Evolutionary conservation across 2,113 vertebrate species (phyloP).

Genomic region (Catagonus wagneri): DNA sequence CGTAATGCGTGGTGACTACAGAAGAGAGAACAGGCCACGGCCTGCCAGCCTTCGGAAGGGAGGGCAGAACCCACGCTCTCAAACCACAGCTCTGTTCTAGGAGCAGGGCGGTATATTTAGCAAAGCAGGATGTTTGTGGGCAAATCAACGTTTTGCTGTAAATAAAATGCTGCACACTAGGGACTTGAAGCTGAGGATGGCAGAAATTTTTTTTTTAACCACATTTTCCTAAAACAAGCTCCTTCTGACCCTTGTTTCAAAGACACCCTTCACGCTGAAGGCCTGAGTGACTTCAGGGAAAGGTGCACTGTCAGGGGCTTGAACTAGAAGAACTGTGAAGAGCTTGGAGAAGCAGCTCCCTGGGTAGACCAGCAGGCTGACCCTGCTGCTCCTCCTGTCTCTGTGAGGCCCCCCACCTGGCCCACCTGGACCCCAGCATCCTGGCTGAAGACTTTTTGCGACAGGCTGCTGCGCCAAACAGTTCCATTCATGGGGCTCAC

Average conservation of each 20-base stretch:
- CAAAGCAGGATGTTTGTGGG: constrained; percentile 58
- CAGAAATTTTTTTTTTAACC: background rate
- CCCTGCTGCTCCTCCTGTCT: fast-evolving
- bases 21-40: background rate
- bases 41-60: background rate
- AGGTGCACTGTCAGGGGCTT: background rate
- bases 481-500: no score
- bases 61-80: background rate
- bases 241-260: background rate
- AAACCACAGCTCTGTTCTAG: background rate
- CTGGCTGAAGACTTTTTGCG: background rate
- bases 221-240: background rate
- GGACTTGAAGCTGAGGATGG: background rate
- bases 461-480: background rate
- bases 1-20: fast-evolving
- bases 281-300: background rate
- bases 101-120: background rate
- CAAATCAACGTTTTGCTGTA: constrained; percentile 37
- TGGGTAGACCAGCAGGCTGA: background rate
- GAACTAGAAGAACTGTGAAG: no score
- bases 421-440: no score
- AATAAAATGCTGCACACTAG: constrained; percentile 28
- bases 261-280: fast-evolving
- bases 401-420: fast-evolving
- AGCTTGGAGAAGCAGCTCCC: background rate